Base-by-base conservation (phyloP, 1,140 invertebrate species). In the Rhynchophorus ferrugineus region DNA sequence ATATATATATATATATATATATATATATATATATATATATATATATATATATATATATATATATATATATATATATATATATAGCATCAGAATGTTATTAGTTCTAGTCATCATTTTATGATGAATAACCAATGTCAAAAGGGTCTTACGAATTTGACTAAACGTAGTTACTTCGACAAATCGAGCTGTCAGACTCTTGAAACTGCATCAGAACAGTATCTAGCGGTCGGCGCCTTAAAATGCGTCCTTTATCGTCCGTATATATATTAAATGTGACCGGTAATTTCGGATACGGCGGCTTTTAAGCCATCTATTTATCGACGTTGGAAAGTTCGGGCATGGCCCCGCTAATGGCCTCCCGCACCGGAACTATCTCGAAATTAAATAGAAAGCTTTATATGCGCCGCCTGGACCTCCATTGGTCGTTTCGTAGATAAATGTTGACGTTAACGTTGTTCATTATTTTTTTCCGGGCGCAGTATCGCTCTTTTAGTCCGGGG, bases 351-450 rank as follows among this genome's bases (percentile, higher is more conserved):
- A 44, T 51, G 39, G 49, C 17, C 22, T 29, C 49, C 20, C 24
- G 41, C 33, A 17, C 49, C 49, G 41, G 49, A 51, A 51, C 49
- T 51, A 51, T 51, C 33, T 42, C 41, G 24, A 51, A 51, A 51
- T 51, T 51, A 51, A 51, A 51, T 51, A 51, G 49, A 51, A 51
- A 51, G 49, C 49, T 51, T 51, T 43, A 51, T 51, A 51, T 51
- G 49, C 49, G 49, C 49, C 49, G 44, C 41, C 44, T 51, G 44
- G 39, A 44, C 22, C 29, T 39, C 22, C 24, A 34, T n/a, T 24
- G 47, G 43, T 42, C 47, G 35, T 51, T 51, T 51, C 41, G 41
- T 44, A 51, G 49, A 51, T 51, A 51, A 51, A 51, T 44, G 49
- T 51, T 51, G 49, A 51, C 49, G 49, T 51, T 44, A 51, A 51